Evolutionary conservation across 2,113 vertebrate species (phyloP).

Genomic region (Nerophis ophidion): DNA sequence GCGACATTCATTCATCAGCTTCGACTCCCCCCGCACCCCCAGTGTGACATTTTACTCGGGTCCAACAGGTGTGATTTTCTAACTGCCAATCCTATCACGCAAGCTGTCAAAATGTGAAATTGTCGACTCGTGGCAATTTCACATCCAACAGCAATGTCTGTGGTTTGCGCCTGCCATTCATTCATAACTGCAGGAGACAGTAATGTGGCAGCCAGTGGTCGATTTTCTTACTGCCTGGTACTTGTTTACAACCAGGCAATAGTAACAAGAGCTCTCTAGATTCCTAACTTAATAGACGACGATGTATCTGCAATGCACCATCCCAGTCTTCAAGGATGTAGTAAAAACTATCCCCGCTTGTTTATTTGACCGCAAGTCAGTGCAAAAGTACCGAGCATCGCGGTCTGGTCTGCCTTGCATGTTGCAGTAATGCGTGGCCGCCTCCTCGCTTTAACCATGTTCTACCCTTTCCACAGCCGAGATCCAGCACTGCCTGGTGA

Average conservation of each 20-base stretch:
- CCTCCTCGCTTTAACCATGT: constrained; percentile 44
- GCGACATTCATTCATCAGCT: constrained; percentile 22
- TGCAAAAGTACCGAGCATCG: constrained; percentile 16
- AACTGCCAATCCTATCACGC: constrained; percentile 13
- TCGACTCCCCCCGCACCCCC: constrained; percentile 25
- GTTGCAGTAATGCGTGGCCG: constrained; percentile 12
- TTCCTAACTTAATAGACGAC: constrained; percentile 20
- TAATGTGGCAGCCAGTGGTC: neutral
- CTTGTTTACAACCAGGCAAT: neutral
- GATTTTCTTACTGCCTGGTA: too few relatives aligned
- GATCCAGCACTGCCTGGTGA: constrained; percentile 97
- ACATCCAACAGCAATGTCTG: constrained; percentile 12
- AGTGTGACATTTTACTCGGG: constrained; percentile 25
- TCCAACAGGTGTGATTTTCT: constrained; percentile 28
- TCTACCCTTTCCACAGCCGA: constrained; percentile 79
- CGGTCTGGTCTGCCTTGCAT: constrained; percentile 24
- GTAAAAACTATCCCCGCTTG: constrained; percentile 13
- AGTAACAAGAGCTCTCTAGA: constrained; percentile 30
- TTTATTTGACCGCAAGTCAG: constrained; percentile 14
- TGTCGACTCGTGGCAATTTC: constrained; percentile 11
- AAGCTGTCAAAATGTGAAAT: neutral
- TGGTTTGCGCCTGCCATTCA: constrained; percentile 15
- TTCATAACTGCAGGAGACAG: constrained; percentile 14
- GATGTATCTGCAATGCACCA: constrained; percentile 69
- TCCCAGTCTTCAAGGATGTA: constrained; percentile 41